These are phyloP conservation scores for Thysanoteuthis rhombus DNA, from an alignment of 2,888 invertebrate species.

Conservation along the genomic window DNA sequence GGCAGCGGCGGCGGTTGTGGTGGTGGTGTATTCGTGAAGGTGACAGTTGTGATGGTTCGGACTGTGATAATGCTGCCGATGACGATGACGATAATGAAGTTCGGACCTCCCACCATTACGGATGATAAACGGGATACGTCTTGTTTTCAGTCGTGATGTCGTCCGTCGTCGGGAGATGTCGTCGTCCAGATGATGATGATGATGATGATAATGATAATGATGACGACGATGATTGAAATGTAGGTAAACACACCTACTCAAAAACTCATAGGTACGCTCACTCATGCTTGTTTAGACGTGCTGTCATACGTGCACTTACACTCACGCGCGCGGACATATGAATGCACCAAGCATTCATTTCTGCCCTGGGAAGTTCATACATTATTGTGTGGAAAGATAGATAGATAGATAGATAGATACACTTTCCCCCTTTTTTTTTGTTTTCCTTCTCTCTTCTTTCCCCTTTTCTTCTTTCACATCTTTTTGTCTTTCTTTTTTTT, in stretches of 20 bases:
- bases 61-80: no score
- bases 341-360: background rate
- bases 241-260: background rate
- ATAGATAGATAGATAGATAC: no score
- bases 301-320: background rate
- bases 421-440: no score
- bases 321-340: background rate
- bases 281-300: background rate
- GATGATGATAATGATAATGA: background rate
- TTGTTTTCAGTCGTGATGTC: background rate
- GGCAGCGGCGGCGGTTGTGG: background rate
- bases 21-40: background rate
- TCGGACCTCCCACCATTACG: background rate
- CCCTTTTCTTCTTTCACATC: no score
- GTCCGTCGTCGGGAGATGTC: background rate
- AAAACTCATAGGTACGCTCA: background rate
- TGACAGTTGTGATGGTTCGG: background rate
- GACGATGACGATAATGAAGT: background rate
- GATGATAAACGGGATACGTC: background rate
- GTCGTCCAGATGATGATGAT: no score
- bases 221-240: background rate
- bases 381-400: background rate
- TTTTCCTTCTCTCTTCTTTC: no score
- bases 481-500: background rate
- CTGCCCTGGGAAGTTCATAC: background rate